Evolutionary conservation across 2,113 vertebrate genomes (phyloP).

Genomic region (Podilymbus podiceps): DNA sequence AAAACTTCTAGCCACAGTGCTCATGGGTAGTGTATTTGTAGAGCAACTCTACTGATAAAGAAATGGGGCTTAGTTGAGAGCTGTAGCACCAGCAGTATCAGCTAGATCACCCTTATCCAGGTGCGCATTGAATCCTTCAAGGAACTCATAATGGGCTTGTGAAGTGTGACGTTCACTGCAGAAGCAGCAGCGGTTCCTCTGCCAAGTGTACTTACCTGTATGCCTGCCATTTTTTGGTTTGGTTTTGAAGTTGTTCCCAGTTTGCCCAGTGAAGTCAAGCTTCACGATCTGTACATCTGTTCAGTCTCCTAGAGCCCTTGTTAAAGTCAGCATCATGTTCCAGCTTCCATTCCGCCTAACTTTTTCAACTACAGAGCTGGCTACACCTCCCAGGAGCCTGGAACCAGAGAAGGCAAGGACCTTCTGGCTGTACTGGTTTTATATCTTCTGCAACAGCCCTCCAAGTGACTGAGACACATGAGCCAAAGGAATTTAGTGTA

Average conservation of each 20-base stretch:
- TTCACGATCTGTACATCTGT: neutral
- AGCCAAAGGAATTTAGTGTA: conserved; percentile 11
- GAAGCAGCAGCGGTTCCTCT: neutral
- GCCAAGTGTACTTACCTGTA: neutral
- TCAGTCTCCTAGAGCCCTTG: neutral
- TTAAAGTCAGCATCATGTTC: neutral
- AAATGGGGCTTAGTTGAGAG: neutral
- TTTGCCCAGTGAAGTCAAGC: neutral
- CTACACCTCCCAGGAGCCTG: neutral
- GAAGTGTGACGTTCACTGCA: neutral
- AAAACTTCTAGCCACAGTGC: neutral
- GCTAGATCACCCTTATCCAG: neutral
- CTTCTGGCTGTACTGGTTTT: neutral
- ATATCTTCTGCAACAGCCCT: neutral
- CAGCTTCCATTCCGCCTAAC: neutral
- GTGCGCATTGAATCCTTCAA: neutral
- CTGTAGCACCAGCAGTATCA: neutral
- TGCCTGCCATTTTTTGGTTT: neutral
- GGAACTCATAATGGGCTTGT: neutral
- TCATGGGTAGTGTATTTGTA: neutral
- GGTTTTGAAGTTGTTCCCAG: neutral
- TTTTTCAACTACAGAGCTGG: neutral
- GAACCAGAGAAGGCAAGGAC: neutral
- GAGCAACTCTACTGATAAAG: neutral
- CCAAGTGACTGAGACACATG: neutral